Percentiles rank a stretch among this genome's conserved stretches.
Conservation (phyloP, 2,888 invertebrate genomes). For the Apocheima hispidaria region DNA sequence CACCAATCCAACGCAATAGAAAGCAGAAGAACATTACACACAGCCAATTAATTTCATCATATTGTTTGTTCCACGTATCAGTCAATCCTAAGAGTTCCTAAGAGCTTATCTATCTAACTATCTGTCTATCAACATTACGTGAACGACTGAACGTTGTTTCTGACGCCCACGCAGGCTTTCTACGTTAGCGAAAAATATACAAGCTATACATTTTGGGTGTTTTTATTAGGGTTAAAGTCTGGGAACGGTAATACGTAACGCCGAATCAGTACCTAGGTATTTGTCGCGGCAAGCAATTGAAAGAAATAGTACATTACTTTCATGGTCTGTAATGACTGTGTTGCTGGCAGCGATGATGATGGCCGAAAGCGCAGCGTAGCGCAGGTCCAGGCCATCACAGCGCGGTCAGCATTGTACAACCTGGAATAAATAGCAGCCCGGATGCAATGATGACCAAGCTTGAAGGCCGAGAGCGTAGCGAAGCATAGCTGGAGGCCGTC, state of each 20-base stretch:
- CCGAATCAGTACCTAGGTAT: neutral
- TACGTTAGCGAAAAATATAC: slow-evolving; percentile 18
- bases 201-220: neutral
- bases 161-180: slow-evolving; percentile 21
- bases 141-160: neutral
- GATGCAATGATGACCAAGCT: too few relatives aligned
- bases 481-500: too few relatives aligned
- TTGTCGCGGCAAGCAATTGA: too few relatives aligned
- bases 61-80: slow-evolving; percentile 17
- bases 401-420: too few relatives aligned
- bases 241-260: neutral
- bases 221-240: slow-evolving; percentile 19
- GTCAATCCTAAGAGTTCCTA: slow-evolving; percentile 7
- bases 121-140: slow-evolving; percentile 26
- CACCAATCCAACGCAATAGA: slow-evolving; percentile 9
- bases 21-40: slow-evolving; percentile 10
- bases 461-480: too few relatives aligned
- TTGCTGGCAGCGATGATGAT: too few relatives aligned
- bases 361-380: too few relatives aligned
- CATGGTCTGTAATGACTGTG: too few relatives aligned
- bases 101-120: too few relatives aligned
- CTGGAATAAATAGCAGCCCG: too few relatives aligned
- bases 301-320: too few relatives aligned
- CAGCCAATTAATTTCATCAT: slow-evolving; percentile 28
- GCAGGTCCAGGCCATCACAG: too few relatives aligned